Evolutionary conservation across 2,888 invertebrate genomes (phyloP).

Genomic region (Trichacis sp.): DNA sequence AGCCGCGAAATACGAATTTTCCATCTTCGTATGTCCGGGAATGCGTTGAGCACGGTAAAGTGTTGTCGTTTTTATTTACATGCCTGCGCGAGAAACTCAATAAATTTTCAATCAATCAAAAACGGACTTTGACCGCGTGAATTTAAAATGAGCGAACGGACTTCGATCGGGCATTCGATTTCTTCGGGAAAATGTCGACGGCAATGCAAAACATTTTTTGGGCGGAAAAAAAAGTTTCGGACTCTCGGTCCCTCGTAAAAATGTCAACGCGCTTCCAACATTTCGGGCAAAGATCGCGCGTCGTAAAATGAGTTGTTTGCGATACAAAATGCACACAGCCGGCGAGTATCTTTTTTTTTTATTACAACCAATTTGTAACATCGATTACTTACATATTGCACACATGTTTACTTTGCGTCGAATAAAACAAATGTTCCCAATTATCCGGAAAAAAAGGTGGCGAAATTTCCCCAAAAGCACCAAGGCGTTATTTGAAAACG

Average conservation of each 20-base stretch:
- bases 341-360: background rate
- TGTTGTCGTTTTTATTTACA: no score
- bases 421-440: no score
- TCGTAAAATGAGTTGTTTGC: background rate
- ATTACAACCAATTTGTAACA: background rate
- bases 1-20: background rate
- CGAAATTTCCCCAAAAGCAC: background rate
- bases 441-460: no score
- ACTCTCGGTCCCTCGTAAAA: no score
- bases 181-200: no score
- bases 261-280: background rate
- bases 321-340: background rate
- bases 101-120: background rate
- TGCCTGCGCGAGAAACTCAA: no score
- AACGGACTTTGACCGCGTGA: no score
- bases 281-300: background rate
- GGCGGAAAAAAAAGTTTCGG: no score
- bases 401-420: no score
- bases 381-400: conserved; percentile 5
- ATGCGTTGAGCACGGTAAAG: background rate
- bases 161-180: no score
- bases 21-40: background rate
- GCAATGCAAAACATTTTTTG: no score
- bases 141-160: no score
- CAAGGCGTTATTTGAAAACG: background rate